Conservation (phyloP, 2,113 vertebrate genomes). For the Anhinga rufa region DNA sequence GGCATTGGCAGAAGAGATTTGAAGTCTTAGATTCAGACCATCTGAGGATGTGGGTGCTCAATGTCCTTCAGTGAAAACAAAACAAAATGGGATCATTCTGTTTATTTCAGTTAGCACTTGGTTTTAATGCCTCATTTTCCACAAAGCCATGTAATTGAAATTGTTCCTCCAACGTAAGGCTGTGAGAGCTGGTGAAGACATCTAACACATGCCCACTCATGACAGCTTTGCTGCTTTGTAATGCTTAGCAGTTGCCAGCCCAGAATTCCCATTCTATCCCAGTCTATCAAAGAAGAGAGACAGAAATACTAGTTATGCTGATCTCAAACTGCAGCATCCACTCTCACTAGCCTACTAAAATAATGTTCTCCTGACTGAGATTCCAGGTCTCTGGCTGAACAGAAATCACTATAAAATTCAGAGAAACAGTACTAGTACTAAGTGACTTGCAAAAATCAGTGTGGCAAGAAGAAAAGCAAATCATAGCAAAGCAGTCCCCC, state of each 20-base stretch:
- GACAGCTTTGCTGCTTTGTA: neutral
- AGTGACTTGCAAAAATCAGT: neutral
- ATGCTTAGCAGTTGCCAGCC: neutral
- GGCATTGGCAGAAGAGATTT: neutral
- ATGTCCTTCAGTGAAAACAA: neutral
- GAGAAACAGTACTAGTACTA: neutral
- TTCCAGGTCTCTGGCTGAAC: neutral
- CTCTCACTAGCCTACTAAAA: fast-evolving
- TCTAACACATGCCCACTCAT: fast-evolving
- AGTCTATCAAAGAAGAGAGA: neutral
- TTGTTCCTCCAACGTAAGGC: neutral
- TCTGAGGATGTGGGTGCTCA: neutral
- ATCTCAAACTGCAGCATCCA: neutral
- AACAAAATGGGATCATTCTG: fast-evolving
- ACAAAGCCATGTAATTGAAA: neutral
- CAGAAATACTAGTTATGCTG: neutral
- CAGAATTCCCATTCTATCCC: neutral
- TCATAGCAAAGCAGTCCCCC: neutral
- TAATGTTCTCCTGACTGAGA: neutral
- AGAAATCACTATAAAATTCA: neutral
- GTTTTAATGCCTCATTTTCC: neutral
- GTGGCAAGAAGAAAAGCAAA: neutral
- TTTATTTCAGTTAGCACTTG: neutral
- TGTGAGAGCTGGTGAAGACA: neutral
- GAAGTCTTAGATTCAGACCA: neutral